phyloP scores from a whole-genome alignment of 1,140 invertebrate species.

The Holcopasites calliopsidis region DNA sequence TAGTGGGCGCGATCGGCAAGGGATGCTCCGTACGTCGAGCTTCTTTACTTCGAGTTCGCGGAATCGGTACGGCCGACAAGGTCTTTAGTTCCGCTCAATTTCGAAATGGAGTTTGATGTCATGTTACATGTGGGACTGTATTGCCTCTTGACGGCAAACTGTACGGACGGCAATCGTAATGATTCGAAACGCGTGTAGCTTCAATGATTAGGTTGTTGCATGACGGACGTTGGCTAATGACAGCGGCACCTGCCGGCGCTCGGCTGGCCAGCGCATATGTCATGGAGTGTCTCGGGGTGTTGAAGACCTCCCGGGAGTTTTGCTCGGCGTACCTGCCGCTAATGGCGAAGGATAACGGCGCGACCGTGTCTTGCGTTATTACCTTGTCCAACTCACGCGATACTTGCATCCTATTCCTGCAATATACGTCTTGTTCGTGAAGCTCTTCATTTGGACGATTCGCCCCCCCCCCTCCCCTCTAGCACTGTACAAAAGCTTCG shows the following conservation, averaged over 20 bases:
- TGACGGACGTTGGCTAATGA: slow-evolving; percentile 8
- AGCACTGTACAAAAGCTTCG: neutral
- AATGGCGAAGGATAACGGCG: neutral
- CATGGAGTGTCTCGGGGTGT: neutral
- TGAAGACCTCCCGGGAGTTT: slow-evolving; percentile 13
- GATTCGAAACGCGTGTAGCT: neutral
- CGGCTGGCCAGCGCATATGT: slow-evolving; percentile 1
- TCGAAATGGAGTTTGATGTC: neutral
- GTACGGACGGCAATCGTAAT: neutral
- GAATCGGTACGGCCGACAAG: too few relatives aligned
- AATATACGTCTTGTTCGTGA: neutral
- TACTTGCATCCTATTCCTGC: neutral
- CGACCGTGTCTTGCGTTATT: slow-evolving; percentile 2
- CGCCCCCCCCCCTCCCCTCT: too few relatives aligned
- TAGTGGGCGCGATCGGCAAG: neutral
- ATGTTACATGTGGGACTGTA: neutral
- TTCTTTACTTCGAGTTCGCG: neutral
- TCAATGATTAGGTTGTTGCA: neutral
- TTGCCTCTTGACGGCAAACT: neutral
- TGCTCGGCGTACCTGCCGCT: neutral
- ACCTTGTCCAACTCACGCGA: neutral
- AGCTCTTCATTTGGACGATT: neutral
- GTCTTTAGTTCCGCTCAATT: neutral
- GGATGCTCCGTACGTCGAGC: neutral
- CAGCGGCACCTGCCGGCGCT: neutral